These are phyloP conservation scores for Centropus bengalensis DNA, from an alignment of 2,113 vertebrate species.

Conservation along the genomic window DNA sequence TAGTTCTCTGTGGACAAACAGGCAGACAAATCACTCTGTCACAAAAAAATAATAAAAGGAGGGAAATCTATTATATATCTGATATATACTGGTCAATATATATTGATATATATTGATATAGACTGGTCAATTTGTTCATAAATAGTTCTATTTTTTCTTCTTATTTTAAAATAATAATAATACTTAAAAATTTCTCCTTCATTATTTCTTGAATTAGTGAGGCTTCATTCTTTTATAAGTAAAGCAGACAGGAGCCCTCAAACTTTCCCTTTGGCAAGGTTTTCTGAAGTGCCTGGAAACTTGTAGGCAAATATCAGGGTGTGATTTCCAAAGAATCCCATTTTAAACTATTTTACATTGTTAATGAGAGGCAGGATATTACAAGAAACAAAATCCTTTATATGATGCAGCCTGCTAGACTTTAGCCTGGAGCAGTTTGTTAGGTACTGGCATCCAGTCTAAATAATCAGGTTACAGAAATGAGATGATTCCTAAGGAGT, in stretches of 20 bases:
- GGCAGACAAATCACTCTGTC: background rate
- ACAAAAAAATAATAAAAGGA: background rate
- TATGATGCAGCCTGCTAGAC: background rate
- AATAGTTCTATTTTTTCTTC: background rate
- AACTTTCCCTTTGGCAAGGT: background rate
- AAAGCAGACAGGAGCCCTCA: background rate
- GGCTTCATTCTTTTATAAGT: background rate
- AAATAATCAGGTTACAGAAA: slow-evolving; percentile 20
- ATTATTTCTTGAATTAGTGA: background rate
- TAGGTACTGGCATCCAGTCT: background rate
- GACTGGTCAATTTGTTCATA: background rate
- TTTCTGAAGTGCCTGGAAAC: background rate
- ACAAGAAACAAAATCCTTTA: background rate
- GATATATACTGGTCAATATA: background rate
- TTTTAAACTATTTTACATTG: background rate
- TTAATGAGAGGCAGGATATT: background rate
- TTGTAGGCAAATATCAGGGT: background rate
- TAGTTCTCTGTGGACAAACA: background rate
- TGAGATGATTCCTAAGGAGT: background rate
- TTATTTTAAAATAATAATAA: background rate
- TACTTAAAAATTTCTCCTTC: background rate
- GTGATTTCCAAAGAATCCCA: background rate
- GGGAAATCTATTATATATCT: background rate
- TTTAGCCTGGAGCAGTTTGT: background rate
- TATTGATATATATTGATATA: background rate